Conservation (phyloP, 2,113 vertebrate genomes). For the Callaeas wilsoni region DNA sequence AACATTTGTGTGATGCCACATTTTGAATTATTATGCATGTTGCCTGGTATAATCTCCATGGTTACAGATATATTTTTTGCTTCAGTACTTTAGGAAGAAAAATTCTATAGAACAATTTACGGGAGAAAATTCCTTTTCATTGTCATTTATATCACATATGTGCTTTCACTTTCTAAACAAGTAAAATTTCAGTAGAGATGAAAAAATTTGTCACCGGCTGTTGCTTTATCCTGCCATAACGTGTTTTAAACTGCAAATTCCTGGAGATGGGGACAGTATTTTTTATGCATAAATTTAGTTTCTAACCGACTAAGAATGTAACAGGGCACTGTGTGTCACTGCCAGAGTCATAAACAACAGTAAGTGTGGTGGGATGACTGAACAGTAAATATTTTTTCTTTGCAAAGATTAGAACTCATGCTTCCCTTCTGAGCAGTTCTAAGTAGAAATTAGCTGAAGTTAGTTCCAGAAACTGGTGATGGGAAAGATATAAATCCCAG, state of each 20-base stretch:
- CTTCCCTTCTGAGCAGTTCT: not conserved
- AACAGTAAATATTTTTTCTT: not conserved
- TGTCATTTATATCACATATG: not conserved
- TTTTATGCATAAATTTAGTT: not conserved
- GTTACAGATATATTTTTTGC: slow-evolving; percentile 57
- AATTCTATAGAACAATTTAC: slow-evolving; percentile 24
- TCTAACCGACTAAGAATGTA: not conserved
- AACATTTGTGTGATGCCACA: slow-evolving; percentile 22
- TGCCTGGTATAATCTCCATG: slow-evolving; percentile 52
- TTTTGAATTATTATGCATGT: slow-evolving; percentile 42
- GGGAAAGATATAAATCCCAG: not conserved
- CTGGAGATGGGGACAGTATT: not conserved
- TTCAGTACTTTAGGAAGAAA: slow-evolving; percentile 6
- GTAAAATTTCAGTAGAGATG: not conserved
- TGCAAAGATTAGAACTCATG: not conserved
- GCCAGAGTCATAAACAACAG: not conserved
- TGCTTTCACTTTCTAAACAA: not conserved
- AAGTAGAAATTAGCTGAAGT: not conserved
- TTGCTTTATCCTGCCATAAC: not conserved
- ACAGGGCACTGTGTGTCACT: not conserved
- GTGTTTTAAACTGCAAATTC: not conserved
- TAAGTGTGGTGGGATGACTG: not conserved
- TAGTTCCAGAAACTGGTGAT: not conserved
- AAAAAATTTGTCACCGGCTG: not conserved
- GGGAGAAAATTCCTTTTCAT: not conserved